Conservation (phyloP, 2,797 vertebrate species). For the Amazona ochrocephala region DNA sequence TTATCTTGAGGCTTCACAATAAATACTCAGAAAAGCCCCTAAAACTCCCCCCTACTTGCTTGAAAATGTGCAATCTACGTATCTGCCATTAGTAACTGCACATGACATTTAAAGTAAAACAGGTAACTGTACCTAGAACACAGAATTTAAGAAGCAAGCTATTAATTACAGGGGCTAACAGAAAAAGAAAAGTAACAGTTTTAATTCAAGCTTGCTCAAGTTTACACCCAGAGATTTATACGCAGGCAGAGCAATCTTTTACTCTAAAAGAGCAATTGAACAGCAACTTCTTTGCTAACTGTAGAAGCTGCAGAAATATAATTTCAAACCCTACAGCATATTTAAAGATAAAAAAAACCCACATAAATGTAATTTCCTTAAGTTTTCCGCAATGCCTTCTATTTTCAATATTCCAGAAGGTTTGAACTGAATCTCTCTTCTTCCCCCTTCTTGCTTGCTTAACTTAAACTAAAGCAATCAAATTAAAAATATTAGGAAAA, state of each 20-base stretch:
- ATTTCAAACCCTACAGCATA: neutral
- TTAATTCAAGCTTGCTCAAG: neutral
- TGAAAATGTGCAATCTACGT: neutral
- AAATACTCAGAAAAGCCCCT: neutral
- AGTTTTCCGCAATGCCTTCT: neutral
- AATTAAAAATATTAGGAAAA: neutral
- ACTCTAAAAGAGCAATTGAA: neutral
- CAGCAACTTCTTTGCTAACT: neutral
- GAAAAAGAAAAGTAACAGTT: neutral
- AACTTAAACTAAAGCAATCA: neutral
- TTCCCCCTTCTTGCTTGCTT: neutral
- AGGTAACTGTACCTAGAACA: neutral
- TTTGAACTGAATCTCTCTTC: neutral
- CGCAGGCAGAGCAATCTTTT: neutral
- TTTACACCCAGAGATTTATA: neutral
- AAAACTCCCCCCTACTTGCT: neutral
- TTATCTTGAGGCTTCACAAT: neutral
- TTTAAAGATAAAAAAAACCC: neutral
- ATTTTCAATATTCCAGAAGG: neutral
- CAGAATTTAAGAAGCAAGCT: neutral
- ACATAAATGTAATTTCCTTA: neutral
- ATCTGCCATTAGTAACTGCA: neutral
- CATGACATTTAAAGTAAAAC: neutral
- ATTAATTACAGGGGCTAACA: neutral
- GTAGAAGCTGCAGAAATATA: neutral